Evolutionary conservation across 2,113 vertebrate genomes (phyloP), one percentile per base, ranked within the genome.

Genomic region (Cynopterus brachyotis): DNA sequence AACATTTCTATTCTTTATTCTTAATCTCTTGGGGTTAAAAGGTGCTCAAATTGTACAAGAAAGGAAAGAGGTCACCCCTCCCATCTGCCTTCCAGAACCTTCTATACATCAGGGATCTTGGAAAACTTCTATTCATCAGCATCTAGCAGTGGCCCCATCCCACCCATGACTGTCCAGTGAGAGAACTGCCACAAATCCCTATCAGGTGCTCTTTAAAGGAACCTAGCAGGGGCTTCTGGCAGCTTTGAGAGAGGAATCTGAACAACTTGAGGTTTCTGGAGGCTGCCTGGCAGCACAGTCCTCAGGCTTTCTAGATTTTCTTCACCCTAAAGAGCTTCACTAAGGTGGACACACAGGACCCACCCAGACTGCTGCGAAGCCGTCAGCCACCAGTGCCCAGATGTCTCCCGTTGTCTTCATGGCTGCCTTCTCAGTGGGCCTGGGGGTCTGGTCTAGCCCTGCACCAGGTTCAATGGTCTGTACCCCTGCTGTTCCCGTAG

Each of bases 381-480:
- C 50, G 32, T 19, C 69, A 55, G 59, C 69, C 19, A 8, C 50
- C 15, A 11, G 6, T 37, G 24, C 32, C 28, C 19, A 1, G 26
- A 57, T 7, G 2, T 78, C 70, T 70, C 64, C 66, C 1, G 0
- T 28, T 0, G 11, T 70, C n/a, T 28, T 9, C n/a, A 1, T 0
- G 17, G 45, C n/a, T 3, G 9, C 72, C 69, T 62, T 28, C 0
- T 0, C 0, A 0, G 24, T 55, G 53, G 35, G 12, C 20, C 12
- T 19, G 26, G 32, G 62, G 40, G 50, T 84, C 42, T 45, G 30
- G 3, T 47, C 2, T 3, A 6, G 55, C 47, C 47, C 47, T 47
- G 20, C 22, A 28, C n/a, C 59, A 22, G 0, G 0, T 0, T 19
- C 1, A 0, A 0, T 4, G 9, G 19, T 42, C 35, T 11, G 3